Evolutionary conservation across 2,113 vertebrate species (phyloP), one percentile per base, ranked within the genome.

Genomic region (Oxyura jamaicensis): DNA sequence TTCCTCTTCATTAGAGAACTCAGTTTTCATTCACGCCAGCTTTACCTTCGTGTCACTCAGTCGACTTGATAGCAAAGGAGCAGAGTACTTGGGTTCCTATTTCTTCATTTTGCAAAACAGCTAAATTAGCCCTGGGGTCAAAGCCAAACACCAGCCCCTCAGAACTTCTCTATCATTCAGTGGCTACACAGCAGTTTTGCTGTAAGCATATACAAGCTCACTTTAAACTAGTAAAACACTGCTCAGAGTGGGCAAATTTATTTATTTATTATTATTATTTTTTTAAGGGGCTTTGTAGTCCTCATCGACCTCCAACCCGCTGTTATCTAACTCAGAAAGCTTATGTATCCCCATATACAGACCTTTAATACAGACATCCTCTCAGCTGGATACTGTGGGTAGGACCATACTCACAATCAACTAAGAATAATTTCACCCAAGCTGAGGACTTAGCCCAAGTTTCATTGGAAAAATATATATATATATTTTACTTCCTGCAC

Each of bases 81-180:
- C 74, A 0, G 3, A 81, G 63, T 42, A 81, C 76, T 76, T 90
- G 68, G 75, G n/a, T n/a, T 88, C 90, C 79, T 83, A 87, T 90
- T 96, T 90, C 90, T 95, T 52, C 93, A 93, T 91, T 94, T 93
- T 91, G 77, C 78, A 83, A 83, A 95, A 76, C 86, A 90, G 84
- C 78, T 87, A 67, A 83, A 94, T 94, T 95, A 96, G 96, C 91
- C 91, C 73, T 23, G 85, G 50, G 91, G 95, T 94, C 94, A 94
- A n/a, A 96, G 83, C 76, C 90, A 93, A 91, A 95, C 88, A 79
- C 85, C 93, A 94, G 82, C 56, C 56, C 81, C 82, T 77, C 59
- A 46, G 79, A 94, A 74, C 75, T 60, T 41, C 59, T 86, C 46
- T 82, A 82, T 89, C 69, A 84, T 36, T 31, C 92, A 36, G 59